Conservation (phyloP, 37 sponge, comb jelly and placozoan species). For the Amphimedon queenslandica region DNA sequence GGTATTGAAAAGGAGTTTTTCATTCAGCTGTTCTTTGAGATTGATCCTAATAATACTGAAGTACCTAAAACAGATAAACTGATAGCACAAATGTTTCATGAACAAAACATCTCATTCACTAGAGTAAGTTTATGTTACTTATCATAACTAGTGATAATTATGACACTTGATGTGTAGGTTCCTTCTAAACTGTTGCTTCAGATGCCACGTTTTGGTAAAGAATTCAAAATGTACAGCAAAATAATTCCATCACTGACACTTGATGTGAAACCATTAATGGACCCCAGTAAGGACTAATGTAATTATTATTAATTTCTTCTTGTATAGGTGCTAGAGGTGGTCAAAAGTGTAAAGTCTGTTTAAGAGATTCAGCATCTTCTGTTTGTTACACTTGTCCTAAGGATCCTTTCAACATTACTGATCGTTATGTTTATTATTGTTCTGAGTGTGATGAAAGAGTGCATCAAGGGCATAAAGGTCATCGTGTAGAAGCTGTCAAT, state of each 20-base stretch:
- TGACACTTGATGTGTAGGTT: conserved; percentile 15
- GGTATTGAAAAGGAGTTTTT: conserved; percentile 71
- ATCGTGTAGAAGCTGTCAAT: background rate
- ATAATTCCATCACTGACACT: conserved; percentile 70
- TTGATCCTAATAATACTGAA: conserved; percentile 19
- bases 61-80: conserved; percentile 27
- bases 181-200: conserved; percentile 73
- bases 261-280: conserved; percentile 14
- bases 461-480: conserved; percentile 2
- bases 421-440: conserved; percentile 8
- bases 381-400: background rate
- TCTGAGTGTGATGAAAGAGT: background rate
- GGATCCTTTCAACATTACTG: background rate
- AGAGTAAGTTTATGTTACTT: conserved; percentile 27
- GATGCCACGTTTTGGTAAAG: conserved; percentile 91
- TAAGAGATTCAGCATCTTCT: background rate
- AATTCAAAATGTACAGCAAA: conserved; percentile 78
- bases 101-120: conserved; percentile 65
- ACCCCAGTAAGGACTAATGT: background rate
- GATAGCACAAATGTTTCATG: conserved; percentile 43
- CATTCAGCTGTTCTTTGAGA: conserved; percentile 74
- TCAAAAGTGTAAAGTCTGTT: background rate
- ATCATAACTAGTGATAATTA: background rate
- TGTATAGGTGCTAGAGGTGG: too few species aligned
- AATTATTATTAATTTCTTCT: background rate